These are phyloP conservation scores for Brachionus sp. DNA, from an alignment of 1,140 invertebrate genomes.

Conservation along the genomic window DNA sequence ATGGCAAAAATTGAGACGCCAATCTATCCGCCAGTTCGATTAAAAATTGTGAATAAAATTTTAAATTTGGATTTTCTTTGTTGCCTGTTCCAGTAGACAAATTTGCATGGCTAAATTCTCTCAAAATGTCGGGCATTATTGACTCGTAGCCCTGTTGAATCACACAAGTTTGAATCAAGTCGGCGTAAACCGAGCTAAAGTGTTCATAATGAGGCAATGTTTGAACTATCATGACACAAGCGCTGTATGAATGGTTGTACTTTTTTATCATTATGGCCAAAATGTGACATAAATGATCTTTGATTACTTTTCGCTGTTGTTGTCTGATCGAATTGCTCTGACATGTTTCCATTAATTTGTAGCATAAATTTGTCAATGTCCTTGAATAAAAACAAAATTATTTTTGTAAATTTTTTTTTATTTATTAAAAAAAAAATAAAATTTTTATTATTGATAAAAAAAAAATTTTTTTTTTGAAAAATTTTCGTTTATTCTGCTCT, in stretches of 20 bases:
- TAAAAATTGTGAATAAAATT: conserved; percentile 68
- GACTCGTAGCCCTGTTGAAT: conserved; percentile 66
- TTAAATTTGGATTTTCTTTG: conserved; percentile 64
- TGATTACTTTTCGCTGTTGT: conserved; percentile 65
- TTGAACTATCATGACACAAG: conserved; percentile 62
- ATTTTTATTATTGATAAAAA: too few relatives aligned
- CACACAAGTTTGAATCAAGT: conserved; percentile 67
- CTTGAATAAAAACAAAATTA: conserved; percentile 59
- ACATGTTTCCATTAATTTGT: conserved; percentile 68
- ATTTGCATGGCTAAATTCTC: conserved; percentile 67
- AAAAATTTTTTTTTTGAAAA: too few relatives aligned
- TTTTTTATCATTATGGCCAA: conserved; percentile 74
- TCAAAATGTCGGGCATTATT: conserved; percentile 69
- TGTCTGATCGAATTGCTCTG: conserved; percentile 62
- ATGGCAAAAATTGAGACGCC: conserved; percentile 67
- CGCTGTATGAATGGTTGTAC: conserved; percentile 67
- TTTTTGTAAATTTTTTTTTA: too few relatives aligned
- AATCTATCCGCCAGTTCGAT: conserved; percentile 67
- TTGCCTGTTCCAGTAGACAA: conserved; percentile 56
- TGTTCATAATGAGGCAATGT: conserved; percentile 71
- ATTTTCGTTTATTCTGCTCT: too few relatives aligned
- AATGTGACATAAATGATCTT: conserved; percentile 72
- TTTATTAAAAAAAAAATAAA: too few relatives aligned
- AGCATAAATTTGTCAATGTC: conserved; percentile 68
- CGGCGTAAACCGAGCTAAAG: conserved; percentile 67